These are phyloP conservation scores for Diceros bicornis DNA, from an alignment of 2,797 vertebrate species.

Conservation along the genomic window DNA sequence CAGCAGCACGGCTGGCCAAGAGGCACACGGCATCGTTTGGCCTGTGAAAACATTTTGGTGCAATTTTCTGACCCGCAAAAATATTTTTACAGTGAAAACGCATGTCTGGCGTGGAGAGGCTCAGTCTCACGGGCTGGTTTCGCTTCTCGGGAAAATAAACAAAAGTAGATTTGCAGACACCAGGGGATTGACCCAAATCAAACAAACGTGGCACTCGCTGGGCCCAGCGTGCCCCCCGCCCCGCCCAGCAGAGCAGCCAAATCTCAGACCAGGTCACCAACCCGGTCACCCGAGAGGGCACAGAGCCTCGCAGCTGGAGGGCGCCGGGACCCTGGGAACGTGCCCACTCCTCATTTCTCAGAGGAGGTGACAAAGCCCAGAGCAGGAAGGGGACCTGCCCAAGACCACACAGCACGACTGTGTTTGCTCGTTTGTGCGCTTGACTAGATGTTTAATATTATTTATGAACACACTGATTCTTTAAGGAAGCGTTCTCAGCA, in stretches of 20 bases:
- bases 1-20: not conserved
- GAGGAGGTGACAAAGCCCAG: not conserved
- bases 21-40: constrained; percentile 10
- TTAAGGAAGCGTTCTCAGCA: not conserved
- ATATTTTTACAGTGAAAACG: constrained; percentile 77
- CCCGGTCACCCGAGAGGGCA: accelerated
- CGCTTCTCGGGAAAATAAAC: constrained; percentile 75
- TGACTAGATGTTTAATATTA: not conserved
- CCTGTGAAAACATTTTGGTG: constrained; percentile 79
- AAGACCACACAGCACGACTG: not conserved
- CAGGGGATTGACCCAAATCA: constrained; percentile 36
- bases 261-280: not conserved
- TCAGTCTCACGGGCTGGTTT: constrained; percentile 41
- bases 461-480: accelerated
- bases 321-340: accelerated
- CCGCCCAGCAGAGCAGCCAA: not conserved
- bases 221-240: accelerated
- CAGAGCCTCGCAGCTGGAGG: not conserved
- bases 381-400: not conserved
- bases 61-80: constrained; percentile 74
- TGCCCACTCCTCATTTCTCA: not conserved
- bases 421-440: not conserved
- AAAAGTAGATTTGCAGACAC: constrained; percentile 56
- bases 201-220: not conserved
- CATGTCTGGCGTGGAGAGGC: not conserved